Conservation (phyloP, 2,113 vertebrate genomes). For the Promerops cafer region DNA sequence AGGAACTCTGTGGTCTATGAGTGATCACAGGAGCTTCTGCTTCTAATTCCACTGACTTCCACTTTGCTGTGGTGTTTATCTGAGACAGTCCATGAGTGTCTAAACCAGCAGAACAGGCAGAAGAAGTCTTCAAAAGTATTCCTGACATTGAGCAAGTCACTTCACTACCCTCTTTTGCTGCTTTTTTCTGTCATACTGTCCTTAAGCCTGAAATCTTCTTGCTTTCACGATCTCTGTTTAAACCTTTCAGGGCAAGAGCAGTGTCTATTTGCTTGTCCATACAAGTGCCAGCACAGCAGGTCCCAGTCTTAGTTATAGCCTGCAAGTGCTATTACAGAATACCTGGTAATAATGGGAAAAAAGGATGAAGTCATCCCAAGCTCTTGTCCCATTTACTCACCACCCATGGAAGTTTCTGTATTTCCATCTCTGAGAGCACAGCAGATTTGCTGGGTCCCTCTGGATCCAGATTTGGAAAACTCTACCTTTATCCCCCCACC, state of each 20-base stretch:
- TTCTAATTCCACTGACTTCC: not conserved
- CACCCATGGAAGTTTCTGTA: not conserved
- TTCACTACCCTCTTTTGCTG: not conserved
- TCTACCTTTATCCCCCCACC: not conserved
- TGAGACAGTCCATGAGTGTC: not conserved
- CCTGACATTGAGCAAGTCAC: not conserved
- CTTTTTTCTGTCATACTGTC: not conserved
- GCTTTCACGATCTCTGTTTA: not conserved
- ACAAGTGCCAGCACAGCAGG: slow-evolving; percentile 14
- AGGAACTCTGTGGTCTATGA: not conserved
- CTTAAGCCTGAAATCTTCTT: not conserved
- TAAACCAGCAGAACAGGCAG: not conserved
- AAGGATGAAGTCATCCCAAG: slow-evolving; percentile 40
- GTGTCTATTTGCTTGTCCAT: not conserved
- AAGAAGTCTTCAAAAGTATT: not conserved
- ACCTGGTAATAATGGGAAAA: slow-evolving; percentile 5
- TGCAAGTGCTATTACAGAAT: slow-evolving; percentile 39
- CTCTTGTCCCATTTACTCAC: slow-evolving; percentile 10
- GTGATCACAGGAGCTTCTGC: not conserved
- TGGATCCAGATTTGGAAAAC: not conserved
- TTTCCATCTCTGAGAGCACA: not conserved
- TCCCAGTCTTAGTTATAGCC: not conserved
- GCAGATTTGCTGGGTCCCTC: not conserved
- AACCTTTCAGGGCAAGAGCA: not conserved
- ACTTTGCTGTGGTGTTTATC: not conserved